Evolutionary conservation across 1,140 invertebrate genomes (phyloP).

Genomic region (Patella vulgata): DNA sequence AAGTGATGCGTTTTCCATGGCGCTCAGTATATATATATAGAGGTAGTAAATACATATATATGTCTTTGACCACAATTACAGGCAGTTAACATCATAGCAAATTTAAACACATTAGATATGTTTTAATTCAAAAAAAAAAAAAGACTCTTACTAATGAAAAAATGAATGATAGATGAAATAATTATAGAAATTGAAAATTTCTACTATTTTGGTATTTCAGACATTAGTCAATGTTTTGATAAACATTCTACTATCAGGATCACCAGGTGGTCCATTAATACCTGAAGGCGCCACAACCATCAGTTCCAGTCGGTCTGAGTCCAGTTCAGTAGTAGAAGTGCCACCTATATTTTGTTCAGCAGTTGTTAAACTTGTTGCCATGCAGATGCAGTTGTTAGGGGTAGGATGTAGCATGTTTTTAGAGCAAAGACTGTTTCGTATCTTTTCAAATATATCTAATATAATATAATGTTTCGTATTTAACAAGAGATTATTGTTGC

Average conservation of each 20-base stretch:
- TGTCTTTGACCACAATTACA: too few species aligned
- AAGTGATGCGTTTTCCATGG: too few species aligned
- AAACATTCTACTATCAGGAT: constrained; percentile 73
- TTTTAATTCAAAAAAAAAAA: too few species aligned
- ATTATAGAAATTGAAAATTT: too few species aligned
- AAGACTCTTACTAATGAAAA: too few species aligned
- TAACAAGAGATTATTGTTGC: too few species aligned
- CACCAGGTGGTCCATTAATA: constrained; percentile 52
- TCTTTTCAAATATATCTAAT: neutral
- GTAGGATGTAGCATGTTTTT: constrained; percentile 69
- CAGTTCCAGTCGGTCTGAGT: constrained; percentile 60
- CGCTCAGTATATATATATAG: too few species aligned
- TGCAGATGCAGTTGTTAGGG: constrained; percentile 91
- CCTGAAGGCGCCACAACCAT: constrained; percentile 50
- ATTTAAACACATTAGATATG: too few species aligned
- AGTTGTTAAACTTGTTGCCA: constrained; percentile 90
- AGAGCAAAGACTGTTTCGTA: neutral
- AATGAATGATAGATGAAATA: too few species aligned
- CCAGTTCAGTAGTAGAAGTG: constrained; percentile 83
- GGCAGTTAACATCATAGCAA: too few species aligned
- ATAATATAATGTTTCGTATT: neutral
- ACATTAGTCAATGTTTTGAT: constrained; percentile 74
- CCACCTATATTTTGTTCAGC: constrained; percentile 97
- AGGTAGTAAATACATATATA: too few species aligned
- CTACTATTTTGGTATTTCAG: too few species aligned